A percentile compares a stretch with the other conserved stretches of the same genome.
phyloP scores from a whole-genome alignment of 64 coral and sea anemone species.

The Acropora tenuis region DNA sequence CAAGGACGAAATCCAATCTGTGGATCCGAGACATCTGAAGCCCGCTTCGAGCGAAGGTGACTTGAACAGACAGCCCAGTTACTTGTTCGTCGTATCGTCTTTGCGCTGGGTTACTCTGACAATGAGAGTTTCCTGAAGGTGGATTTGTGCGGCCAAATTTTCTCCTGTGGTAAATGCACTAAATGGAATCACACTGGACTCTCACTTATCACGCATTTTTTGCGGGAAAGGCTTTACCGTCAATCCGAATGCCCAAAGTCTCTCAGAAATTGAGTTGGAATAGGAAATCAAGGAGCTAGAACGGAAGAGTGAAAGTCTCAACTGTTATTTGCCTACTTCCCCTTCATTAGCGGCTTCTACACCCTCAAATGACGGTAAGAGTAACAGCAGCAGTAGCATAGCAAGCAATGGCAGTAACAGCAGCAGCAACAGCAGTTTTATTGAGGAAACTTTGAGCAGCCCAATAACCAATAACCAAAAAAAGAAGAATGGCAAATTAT shows the following conservation, averaged over 20 bases:
- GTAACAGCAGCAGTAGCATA: background rate
- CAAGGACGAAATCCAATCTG: conserved; percentile 34
- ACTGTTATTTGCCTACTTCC: background rate
- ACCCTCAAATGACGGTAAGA: background rate
- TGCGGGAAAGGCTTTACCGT: too few relatives aligned
- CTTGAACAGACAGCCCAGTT: conserved; percentile 33
- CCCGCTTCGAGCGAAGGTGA: conserved; percentile 28
- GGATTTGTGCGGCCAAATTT: background rate
- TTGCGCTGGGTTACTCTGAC: background rate
- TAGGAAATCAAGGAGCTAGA: background rate
- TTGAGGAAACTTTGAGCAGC: conserved; percentile 30
- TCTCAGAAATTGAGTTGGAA: too few relatives aligned
- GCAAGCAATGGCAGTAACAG: background rate
- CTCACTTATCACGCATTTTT: too few relatives aligned
- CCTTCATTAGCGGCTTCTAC: conserved; percentile 11
- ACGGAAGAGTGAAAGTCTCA: background rate
- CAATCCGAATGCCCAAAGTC: too few relatives aligned
- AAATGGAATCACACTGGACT: too few relatives aligned
- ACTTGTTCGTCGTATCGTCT: conserved; percentile 3
- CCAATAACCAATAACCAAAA: conserved; percentile 42
- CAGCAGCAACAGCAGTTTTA: conserved; percentile 27
- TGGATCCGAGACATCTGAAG: conserved; percentile 10
- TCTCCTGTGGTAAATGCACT: too few relatives aligned
- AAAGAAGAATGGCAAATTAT: conserved; percentile 21
- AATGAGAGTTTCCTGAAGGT: background rate